Base-by-base conservation (phyloP, 2,113 vertebrate genomes). In the Psophia crepitans region DNA sequence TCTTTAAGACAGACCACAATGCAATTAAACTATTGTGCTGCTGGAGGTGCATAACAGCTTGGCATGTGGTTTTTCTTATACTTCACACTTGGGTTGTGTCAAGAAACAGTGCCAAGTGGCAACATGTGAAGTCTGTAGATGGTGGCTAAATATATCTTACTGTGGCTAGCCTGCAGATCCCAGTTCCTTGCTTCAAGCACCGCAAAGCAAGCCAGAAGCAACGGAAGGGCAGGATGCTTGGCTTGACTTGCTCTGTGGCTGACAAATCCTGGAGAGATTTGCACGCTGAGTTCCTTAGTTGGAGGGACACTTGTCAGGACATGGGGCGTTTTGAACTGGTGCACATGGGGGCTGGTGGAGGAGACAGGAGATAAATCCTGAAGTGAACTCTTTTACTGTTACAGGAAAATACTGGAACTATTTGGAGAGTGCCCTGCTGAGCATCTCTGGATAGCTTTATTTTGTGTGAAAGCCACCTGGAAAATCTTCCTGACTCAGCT, bases 1-100 rank as follows among this genome's bases (percentile, higher is more conserved):
- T 93, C 75, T 96, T 97, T 96, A 78, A 97, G 94, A 87, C 56
- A 90, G 79, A 98, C 95, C 97, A 84, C 97, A 97, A 26, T 89
- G 91, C 79, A 97, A 91, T 97, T 97, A 97, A 95, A 95, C 81
- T 93, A 89, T 94, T 90, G 70, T 95, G 87, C 95, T 96, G 87
- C 66, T 97, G 79, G 76, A 97, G 88, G 58, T 81, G 37, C 73
- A 19, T 93, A 97, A 89, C 81, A 95, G 33, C 95, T 97, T 96
- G 95, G 87, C 83, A 88, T 96, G 91, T 78, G 93, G 54, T 91
- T 98, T 96, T 96, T 96, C 90, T 96, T 94, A 66, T 33, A 28
- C 71, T 91, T 97, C 51, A 61, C 81, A 89, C 60, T 96, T 88
- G 41, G 41, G 22, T 83, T 96, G 54, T 83, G n/a, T 94, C 51